phyloP scores from a whole-genome alignment of 2,113 vertebrate genomes.

The Pelobates fuscus region DNA sequence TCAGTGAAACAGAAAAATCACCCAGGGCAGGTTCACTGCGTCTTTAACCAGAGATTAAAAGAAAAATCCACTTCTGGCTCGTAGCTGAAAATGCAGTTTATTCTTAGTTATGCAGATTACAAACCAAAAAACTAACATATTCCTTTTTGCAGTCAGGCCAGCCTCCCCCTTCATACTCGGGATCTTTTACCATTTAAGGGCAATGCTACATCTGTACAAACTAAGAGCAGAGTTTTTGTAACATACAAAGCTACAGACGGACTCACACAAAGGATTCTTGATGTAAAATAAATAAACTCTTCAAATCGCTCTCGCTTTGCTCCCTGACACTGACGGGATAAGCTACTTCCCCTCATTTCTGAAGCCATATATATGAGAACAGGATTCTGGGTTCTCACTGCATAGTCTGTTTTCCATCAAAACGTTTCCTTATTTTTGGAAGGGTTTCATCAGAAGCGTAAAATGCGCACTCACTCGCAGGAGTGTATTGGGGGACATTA shows the following conservation, averaged over 20 bases:
- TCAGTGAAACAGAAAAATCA: not conserved
- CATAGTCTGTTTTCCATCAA: slow-evolving; percentile 13
- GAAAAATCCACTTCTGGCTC: slow-evolving; percentile 59
- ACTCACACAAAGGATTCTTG: slow-evolving; percentile 59
- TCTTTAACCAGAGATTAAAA: slow-evolving; percentile 73
- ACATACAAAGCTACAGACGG: slow-evolving; percentile 51
- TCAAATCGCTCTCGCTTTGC: slow-evolving; percentile 55
- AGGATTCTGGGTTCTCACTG: slow-evolving; percentile 9
- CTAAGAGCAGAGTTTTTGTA: slow-evolving; percentile 65
- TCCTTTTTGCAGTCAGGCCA: slow-evolving; percentile 71
- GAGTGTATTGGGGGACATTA: too few relatives aligned
- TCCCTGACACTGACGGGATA: not conserved
- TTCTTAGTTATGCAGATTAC: slow-evolving; percentile 74
- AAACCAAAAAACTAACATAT: slow-evolving; percentile 83
- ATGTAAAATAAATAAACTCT: slow-evolving; percentile 60
- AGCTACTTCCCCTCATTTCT: not conserved
- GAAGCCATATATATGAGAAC: not conserved
- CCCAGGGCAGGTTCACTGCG: slow-evolving; percentile 65
- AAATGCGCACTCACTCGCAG: too few relatives aligned
- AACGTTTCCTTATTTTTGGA: not conserved
- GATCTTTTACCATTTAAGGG: slow-evolving; percentile 99
- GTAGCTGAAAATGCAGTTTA: slow-evolving; percentile 68
- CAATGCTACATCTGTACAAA: slow-evolving; percentile 87
- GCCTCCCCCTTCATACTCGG: slow-evolving; percentile 94
- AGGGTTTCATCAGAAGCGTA: too few relatives aligned